These are phyloP conservation scores for Trididemnum clinides DNA, from an alignment of 23 tunicate species.

Conservation along the genomic window DNA sequence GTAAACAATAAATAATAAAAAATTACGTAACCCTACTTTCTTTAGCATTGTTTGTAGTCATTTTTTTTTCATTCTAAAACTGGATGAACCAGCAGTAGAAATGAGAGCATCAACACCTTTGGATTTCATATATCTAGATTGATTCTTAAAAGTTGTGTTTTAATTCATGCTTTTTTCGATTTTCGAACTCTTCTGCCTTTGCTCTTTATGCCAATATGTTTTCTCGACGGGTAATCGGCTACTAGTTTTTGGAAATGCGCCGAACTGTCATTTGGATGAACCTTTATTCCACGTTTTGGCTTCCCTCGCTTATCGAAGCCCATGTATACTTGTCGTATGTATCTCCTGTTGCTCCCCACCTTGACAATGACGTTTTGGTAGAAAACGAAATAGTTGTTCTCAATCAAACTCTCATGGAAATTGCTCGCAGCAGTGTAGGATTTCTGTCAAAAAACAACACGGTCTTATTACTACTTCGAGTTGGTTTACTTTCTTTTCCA, in stretches of 20 bases:
- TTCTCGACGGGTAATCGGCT: conserved; percentile 13
- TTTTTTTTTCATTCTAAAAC: too few species aligned
- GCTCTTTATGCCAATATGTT: too few species aligned
- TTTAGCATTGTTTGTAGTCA: too few species aligned
- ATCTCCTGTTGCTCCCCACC: not conserved
- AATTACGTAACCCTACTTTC: too few species aligned
- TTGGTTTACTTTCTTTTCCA: too few species aligned
- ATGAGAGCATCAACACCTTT: too few species aligned
- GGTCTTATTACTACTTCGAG: not conserved
- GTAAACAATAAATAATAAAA: too few species aligned
- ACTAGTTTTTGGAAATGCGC: conserved; percentile 56
- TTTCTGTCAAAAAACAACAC: conserved; percentile 46
- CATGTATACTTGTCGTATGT: not conserved
- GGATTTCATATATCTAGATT: too few species aligned
- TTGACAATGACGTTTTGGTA: not conserved
- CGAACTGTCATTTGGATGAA: conserved; percentile 46
- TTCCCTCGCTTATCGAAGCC: conserved; percentile 61
- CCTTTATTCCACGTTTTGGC: conserved; percentile 47
- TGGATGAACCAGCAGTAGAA: too few species aligned
- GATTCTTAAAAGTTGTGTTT: too few species aligned
- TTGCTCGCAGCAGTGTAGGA: conserved; percentile 47
- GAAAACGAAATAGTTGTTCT: conserved; percentile 48
- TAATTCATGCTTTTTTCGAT: too few species aligned
- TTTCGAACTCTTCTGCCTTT: too few species aligned
- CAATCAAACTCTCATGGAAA: conserved; percentile 52